phyloP scores from a whole-genome alignment of 2,113 vertebrate species.

The Cephalopterus ornatus region DNA sequence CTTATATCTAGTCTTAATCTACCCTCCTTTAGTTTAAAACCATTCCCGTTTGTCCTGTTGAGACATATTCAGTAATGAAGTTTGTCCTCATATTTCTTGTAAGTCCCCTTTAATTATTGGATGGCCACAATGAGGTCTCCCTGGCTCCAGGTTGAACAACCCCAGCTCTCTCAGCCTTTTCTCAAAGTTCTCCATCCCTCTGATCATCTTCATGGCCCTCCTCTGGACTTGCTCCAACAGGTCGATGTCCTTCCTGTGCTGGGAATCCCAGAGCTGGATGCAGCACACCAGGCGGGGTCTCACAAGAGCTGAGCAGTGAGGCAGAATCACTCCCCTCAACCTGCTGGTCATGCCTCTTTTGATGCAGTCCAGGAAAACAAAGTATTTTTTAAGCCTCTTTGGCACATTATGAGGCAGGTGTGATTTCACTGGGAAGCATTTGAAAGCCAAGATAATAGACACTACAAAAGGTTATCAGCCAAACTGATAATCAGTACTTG shows the following conservation, averaged over 20 bases:
- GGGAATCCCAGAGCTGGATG: not conserved
- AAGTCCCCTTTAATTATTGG: not conserved
- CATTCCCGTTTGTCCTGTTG: not conserved
- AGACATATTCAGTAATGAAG: not conserved
- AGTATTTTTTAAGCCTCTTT: not conserved
- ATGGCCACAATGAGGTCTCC: not conserved
- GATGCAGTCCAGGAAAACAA: not conserved
- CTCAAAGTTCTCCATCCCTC: not conserved
- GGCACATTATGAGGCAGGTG: not conserved
- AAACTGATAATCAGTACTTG: not conserved
- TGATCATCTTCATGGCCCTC: not conserved
- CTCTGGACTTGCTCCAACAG: rapidly evolving
- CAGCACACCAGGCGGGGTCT: not conserved
- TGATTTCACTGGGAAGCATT: not conserved
- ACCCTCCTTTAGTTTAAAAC: not conserved
- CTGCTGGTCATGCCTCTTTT: not conserved
- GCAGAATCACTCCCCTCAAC: not conserved
- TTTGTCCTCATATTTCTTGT: not conserved
- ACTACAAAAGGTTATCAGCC: not conserved
- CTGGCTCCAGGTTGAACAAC: not conserved
- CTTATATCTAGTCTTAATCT: not conserved
- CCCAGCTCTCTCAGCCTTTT: not conserved
- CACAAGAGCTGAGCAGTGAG: no score
- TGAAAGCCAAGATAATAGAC: not conserved
- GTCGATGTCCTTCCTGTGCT: not conserved